A percentile compares a stretch with the other conserved stretches of the same genome.
phyloP scores from a whole-genome alignment of 2,888 invertebrate species.

The Eugnorisma glareosa region DNA sequence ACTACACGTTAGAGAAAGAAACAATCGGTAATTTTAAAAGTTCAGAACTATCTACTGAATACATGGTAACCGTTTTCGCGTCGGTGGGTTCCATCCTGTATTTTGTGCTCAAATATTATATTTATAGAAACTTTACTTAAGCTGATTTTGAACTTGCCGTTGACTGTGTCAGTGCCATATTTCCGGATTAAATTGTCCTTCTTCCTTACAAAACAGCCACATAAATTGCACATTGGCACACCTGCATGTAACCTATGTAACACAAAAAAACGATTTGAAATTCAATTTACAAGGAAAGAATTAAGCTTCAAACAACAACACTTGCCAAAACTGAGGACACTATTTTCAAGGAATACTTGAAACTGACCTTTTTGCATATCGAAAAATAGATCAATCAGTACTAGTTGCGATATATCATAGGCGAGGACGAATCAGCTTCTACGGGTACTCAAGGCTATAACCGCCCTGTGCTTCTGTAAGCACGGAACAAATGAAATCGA shows the following conservation, averaged over 20 bases:
- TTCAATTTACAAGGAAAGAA: background rate
- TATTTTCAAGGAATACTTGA: conserved; percentile 26
- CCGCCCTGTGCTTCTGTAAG: conserved; percentile 75
- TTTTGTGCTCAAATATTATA: too few relatives aligned
- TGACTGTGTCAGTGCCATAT: background rate
- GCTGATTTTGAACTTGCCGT: conserved; percentile 11
- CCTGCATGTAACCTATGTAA: too few relatives aligned
- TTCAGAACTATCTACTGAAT: too few relatives aligned
- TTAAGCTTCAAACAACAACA: background rate
- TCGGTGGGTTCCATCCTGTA: too few relatives aligned
- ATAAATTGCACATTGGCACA: too few relatives aligned
- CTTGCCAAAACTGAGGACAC: conserved; percentile 34
- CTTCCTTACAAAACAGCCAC: background rate
- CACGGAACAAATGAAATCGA: conserved; percentile 86
- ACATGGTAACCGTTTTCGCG: too few relatives aligned
- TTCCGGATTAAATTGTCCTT: background rate
- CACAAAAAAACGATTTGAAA: too few relatives aligned
- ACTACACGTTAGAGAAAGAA: too few relatives aligned
- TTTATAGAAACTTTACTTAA: background rate
- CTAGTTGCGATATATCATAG: conserved; percentile 52
- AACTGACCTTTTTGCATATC: conserved; percentile 58
- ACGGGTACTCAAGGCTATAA: conserved; percentile 76
- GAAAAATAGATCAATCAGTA: conserved; percentile 46
- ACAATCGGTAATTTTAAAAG: too few relatives aligned
- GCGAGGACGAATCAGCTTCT: conserved; percentile 67